Evolutionary conservation across 2,888 invertebrate genomes (phyloP).

Genomic region (Lampropteryx suffumata): DNA sequence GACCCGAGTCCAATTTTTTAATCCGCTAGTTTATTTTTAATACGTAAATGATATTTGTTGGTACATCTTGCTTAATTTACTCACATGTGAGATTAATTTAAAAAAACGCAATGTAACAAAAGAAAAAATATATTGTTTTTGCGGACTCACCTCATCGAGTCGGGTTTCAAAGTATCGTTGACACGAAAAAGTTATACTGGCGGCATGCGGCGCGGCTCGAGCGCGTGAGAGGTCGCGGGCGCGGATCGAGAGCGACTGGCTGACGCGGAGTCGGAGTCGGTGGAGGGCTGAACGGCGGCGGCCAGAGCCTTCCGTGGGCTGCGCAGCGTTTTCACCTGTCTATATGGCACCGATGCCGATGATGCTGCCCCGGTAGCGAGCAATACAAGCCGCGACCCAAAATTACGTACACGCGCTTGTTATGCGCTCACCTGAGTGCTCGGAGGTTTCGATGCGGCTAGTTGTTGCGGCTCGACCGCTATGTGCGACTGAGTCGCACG

Average conservation of each 20-base stretch:
- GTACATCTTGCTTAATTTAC: no score
- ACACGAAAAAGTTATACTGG: conserved; percentile 45
- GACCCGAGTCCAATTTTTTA: conserved; percentile 11
- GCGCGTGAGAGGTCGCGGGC: conserved; percentile 36
- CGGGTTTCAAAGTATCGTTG: conserved; percentile 37
- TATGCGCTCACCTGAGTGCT: conserved; percentile 50
- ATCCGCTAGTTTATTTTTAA: neutral
- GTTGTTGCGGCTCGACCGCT: conserved; percentile 55
- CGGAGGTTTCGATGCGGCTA: conserved; percentile 37
- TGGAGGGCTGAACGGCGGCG: conserved; percentile 28
- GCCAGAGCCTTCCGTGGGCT: conserved; percentile 23
- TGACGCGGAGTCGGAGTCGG: conserved; percentile 41
- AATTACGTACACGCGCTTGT: conserved; percentile 30
- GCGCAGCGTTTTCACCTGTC: no score
- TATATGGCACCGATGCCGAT: no score
- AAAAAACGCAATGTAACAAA: conserved; percentile 14
- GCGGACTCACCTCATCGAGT: conserved; percentile 61
- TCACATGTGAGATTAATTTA: no score
- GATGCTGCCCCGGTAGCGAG: no score
- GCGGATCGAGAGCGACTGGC: conserved; percentile 42
- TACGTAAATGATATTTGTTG: no score
- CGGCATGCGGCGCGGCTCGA: conserved; percentile 43
- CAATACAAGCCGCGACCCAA: conserved; percentile 19
- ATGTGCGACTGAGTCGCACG: conserved; percentile 72
- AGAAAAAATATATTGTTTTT: neutral